Evolutionary conservation across 1,140 invertebrate genomes (phyloP).

Genomic region (Dinothrombium tinctorium): DNA sequence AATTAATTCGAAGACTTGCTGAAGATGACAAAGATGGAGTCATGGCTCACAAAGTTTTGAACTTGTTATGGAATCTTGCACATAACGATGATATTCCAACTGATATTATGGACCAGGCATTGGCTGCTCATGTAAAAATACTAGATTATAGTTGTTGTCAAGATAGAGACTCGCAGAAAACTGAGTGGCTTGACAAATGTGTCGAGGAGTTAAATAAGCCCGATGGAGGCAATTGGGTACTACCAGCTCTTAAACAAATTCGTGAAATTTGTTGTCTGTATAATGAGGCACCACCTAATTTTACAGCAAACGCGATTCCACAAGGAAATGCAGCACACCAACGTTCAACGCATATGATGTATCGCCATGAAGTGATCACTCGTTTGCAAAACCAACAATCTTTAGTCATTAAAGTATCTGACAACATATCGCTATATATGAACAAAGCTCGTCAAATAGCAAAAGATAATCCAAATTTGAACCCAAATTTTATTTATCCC

Average conservation of each 20-base stretch:
- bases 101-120: conserved; percentile 90
- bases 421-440: conserved; percentile 78
- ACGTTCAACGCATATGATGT: conserved; percentile 21
- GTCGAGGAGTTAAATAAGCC: conserved; percentile 73
- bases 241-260: conserved; percentile 85
- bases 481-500: conserved; percentile 53
- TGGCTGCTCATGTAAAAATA: conserved; percentile 88
- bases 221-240: conserved; percentile 38
- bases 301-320: conserved; percentile 21
- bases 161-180: conserved; percentile 85
- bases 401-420: conserved; percentile 73
- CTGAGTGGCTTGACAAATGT: conserved; percentile 80
- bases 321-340: neutral
- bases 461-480: conserved; percentile 44
- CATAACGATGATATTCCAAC: conserved; percentile 86
- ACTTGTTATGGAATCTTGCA: conserved; percentile 86
- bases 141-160: conserved; percentile 87
- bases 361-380: conserved; percentile 58
- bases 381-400: conserved; percentile 71
- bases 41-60: conserved; percentile 89
- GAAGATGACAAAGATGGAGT: conserved; percentile 97
- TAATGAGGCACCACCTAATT: conserved; percentile 45
- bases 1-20: conserved; percentile 75
- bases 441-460: conserved; percentile 46
- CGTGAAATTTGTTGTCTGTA: conserved; percentile 84